Evolutionary conservation across 1,140 invertebrate genomes (phyloP).

Genomic region (Liolophura sinensis): DNA sequence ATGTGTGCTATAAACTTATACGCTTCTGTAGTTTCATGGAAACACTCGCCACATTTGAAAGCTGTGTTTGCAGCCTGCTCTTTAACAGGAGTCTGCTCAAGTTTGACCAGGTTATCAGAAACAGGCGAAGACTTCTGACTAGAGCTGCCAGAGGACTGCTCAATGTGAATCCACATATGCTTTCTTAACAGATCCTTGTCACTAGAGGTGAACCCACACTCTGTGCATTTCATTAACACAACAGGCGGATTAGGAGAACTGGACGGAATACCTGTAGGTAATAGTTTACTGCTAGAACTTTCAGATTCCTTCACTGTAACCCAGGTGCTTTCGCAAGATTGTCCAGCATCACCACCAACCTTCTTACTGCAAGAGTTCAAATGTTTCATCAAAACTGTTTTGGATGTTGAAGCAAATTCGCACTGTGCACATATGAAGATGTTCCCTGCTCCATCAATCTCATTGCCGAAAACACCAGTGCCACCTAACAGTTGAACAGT

Average conservation of each 20-base stretch:
- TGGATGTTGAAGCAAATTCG: not conserved
- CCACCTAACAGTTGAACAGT: no score
- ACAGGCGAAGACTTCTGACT: not conserved
- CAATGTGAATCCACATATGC: conserved; percentile 44
- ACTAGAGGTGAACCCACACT: conserved; percentile 49
- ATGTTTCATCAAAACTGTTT: not conserved
- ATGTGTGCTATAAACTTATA: conserved; percentile 46
- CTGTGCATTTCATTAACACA: conserved; percentile 48
- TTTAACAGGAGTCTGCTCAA: no score
- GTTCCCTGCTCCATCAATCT: not conserved
- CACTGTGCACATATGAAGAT: conserved; percentile 6
- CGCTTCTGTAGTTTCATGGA: conserved; percentile 35
- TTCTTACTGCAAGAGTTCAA: not conserved
- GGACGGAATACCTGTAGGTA: no score
- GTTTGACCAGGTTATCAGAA: no score
- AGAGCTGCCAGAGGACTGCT: not conserved
- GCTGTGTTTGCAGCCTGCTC: conserved; percentile 19
- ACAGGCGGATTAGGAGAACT: not conserved
- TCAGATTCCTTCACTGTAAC: no score
- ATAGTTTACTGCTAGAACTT: no score
- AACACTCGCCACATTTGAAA: conserved; percentile 46
- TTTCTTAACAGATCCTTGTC: conserved; percentile 39
- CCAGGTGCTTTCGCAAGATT: no score
- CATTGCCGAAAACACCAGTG: no score
- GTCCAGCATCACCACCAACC: no score